phyloP scores from a whole-genome alignment of 2,888 invertebrate genomes.

The Bellardia bayeri region DNA sequence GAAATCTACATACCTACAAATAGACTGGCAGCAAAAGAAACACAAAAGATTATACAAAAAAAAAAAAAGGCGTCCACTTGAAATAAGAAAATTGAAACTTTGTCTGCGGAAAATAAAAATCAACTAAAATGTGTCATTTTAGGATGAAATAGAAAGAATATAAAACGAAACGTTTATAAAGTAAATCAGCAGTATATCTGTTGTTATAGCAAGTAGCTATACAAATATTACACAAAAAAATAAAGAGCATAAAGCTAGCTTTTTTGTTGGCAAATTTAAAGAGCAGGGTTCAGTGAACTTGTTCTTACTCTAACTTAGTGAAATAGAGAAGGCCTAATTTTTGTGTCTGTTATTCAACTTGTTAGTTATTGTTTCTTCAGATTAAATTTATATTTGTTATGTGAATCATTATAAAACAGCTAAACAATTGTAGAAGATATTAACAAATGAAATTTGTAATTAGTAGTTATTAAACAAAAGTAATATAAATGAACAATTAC shows the following conservation, averaged over 20 bases:
- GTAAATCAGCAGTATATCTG: neutral
- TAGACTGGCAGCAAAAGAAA: neutral
- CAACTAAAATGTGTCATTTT: slow-evolving; percentile 30
- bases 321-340: no score
- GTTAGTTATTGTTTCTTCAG: no score
- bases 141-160: slow-evolving; percentile 6
- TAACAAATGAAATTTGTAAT: no score
- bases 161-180: slow-evolving; percentile 4
- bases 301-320: no score
- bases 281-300: no score
- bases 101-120: slow-evolving; percentile 12
- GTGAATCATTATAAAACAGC: no score
- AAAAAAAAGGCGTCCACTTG: slow-evolving; percentile 2
- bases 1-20: slow-evolving; percentile 33
- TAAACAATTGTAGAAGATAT: no score
- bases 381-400: no score
- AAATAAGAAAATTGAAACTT: slow-evolving; percentile 64
- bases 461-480: no score
- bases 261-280: no score
- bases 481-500: neutral
- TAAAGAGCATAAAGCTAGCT: no score
- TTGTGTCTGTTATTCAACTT: no score
- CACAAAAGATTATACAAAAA: neutral
- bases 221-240: neutral
- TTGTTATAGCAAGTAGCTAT: neutral